Conservation (phyloP, 1,140 invertebrate genomes). For the Plutomurus gul region DNA sequence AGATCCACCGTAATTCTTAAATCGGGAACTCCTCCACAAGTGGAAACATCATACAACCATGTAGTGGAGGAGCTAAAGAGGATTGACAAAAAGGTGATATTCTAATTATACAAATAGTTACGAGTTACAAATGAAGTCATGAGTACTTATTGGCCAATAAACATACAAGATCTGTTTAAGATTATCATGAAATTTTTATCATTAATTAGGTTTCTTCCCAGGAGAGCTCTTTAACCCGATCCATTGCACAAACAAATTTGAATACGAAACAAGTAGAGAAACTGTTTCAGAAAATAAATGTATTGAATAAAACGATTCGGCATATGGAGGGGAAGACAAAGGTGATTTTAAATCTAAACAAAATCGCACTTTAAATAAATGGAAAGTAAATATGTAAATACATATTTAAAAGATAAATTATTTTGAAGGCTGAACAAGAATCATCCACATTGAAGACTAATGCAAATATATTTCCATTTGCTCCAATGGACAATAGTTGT, state of each 20-base stretch:
- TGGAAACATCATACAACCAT: not conserved
- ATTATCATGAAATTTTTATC: no score
- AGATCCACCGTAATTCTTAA: no score
- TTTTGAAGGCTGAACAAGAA: not conserved
- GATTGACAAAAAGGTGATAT: not conserved
- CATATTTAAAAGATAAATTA: not conserved
- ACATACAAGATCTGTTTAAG: no score
- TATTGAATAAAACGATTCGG: no score
- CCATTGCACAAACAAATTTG: no score
- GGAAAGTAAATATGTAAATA: not conserved
- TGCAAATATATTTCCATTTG: constrained; percentile 14
- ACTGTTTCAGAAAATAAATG: no score
- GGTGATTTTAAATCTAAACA: no score
- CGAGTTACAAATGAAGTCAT: not conserved
- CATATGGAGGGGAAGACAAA: no score
- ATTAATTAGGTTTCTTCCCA: no score
- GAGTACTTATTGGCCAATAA: not conserved
- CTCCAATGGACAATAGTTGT: constrained; percentile 4
- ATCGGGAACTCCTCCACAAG: not conserved
- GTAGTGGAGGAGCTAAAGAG: not conserved
- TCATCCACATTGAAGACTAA: not conserved
- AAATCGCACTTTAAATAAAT: no score
- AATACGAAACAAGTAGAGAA: no score
- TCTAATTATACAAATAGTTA: not conserved
- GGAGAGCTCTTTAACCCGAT: no score